phyloP scores from a whole-genome alignment of 2,797 vertebrate species.

The Galagoides demidoff region DNA sequence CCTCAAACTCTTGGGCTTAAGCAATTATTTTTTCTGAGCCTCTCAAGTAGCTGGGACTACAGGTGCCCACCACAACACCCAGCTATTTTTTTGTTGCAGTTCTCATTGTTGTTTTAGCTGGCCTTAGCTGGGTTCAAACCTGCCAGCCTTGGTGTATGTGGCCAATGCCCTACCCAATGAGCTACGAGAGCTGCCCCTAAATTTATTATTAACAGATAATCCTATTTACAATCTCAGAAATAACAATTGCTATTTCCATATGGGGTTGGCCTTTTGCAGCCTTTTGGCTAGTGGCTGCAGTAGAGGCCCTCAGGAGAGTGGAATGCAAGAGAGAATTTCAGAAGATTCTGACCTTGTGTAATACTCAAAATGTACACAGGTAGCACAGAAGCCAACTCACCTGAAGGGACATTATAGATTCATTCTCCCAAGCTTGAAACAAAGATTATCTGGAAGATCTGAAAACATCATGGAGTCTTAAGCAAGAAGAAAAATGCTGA shows the following conservation, averaged over 20 bases:
- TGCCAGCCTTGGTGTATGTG: too few relatives aligned
- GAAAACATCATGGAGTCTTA: neutral
- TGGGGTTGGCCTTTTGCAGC: neutral
- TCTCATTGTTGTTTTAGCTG: too few relatives aligned
- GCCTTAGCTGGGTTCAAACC: too few relatives aligned
- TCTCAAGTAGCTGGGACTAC: too few relatives aligned
- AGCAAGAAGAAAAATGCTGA: constrained; percentile 40
- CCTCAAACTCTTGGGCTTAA: too few relatives aligned
- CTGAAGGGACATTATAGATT: neutral
- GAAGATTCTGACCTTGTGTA: constrained; percentile 31
- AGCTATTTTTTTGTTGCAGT: too few relatives aligned
- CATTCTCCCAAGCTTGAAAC: neutral
- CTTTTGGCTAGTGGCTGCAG: neutral
- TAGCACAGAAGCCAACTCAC: neutral
- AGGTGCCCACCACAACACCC: too few relatives aligned
- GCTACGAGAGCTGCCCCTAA: neutral
- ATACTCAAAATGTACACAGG: neutral
- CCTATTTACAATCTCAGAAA: neutral
- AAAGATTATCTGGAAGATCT: neutral
- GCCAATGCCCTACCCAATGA: too few relatives aligned
- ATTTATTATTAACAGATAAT: neutral
- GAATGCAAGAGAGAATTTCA: neutral
- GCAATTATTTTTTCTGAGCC: too few relatives aligned
- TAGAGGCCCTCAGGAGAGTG: neutral
- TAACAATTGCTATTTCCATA: neutral